Evolutionary conservation across 2,113 vertebrate genomes (phyloP), one percentile per base, ranked within the genome.

Genomic region (Podiceps cristatus): DNA sequence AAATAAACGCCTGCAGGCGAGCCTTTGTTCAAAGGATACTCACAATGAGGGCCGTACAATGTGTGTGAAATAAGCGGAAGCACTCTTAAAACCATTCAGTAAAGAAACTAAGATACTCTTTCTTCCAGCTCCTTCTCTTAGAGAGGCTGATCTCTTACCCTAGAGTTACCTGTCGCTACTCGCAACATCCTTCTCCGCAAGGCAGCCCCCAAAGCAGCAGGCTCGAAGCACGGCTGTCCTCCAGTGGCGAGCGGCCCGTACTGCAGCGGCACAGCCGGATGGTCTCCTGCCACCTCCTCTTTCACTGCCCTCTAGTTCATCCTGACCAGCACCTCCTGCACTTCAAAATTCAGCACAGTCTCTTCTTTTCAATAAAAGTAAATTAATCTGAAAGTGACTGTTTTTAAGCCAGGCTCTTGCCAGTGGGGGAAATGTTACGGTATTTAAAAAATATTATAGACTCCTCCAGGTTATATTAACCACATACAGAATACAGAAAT

Each of bases 161-260:
- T 5, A 11, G 20, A 53, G n/a, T 5, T 27, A 18, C 50, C 45
- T 1, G 31, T 1, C 6, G 11, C 50, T 33, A 33, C 37, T 31
- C 1, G 3, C 27, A 24, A 4, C 13, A 27, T 10, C 28, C 53
- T 35, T 31, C 35, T 7, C 37, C 5, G 0, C 11, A 11, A 40
- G 92, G 16, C 55, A 31, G 44, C 8, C 28, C 72, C 63, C 33
- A 9, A 2, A 31, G 63, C 64, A 22, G 64, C n/a, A 9, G 28
- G 19, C 31, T 27, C 0, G 4, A 8, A 27, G 47, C 55, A 22
- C 60, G 31, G 50, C 75, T 73, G 95, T 53, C 93, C 83, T 68
- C 89, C 82, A 64, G 95, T 72, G 74, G 95, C 8, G 1, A 77
- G 3, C 15, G 0, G 0, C 13, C 1, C 0, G 49, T 31, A 88